Percentiles rank a stretch among this genome's conserved stretches.
phyloP scores from a whole-genome alignment of 2,888 invertebrate genomes.

The Mimas tiliae region DNA sequence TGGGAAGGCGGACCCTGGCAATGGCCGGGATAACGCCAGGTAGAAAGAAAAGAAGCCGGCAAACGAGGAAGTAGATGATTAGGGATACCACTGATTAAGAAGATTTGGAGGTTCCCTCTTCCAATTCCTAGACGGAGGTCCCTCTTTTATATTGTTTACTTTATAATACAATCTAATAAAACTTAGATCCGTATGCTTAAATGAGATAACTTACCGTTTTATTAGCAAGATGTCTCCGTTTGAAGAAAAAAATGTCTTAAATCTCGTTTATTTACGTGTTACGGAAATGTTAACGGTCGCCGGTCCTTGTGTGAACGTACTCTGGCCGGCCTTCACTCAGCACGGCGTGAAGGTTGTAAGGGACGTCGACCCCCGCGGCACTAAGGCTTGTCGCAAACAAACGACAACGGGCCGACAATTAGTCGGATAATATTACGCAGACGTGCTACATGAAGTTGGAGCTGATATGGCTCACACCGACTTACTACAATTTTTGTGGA shows the following conservation, averaged over 20 bases:
- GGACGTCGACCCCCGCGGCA: not conserved
- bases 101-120: too few relatives aligned
- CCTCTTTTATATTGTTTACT: too few relatives aligned
- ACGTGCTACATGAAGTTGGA: not conserved
- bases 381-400: not conserved
- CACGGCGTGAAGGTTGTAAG: constrained; percentile 2
- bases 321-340: constrained; percentile 18
- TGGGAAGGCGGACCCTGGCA: too few relatives aligned
- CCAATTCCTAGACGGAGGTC: too few relatives aligned
- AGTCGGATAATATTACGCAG: not conserved
- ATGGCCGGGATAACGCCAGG: too few relatives aligned
- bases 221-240: not conserved
- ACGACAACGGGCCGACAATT: not conserved
- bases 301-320: constrained; percentile 24
- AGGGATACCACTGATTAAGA: too few relatives aligned
- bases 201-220: not conserved
- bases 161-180: not conserved
- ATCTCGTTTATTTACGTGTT: constrained; percentile 20
- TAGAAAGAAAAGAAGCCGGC: too few relatives aligned
- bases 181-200: not conserved
- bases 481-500: too few relatives aligned
- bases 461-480: too few relatives aligned
- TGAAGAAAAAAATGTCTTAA: constrained; percentile 24
- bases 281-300: constrained; percentile 24
- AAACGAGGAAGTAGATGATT: too few relatives aligned